A percentile compares a stretch with the other conserved stretches of the same genome.
These are phyloP conservation scores for Heloderma charlesbogerti DNA, from an alignment of 2,113 vertebrate species.

Conservation along the genomic window DNA sequence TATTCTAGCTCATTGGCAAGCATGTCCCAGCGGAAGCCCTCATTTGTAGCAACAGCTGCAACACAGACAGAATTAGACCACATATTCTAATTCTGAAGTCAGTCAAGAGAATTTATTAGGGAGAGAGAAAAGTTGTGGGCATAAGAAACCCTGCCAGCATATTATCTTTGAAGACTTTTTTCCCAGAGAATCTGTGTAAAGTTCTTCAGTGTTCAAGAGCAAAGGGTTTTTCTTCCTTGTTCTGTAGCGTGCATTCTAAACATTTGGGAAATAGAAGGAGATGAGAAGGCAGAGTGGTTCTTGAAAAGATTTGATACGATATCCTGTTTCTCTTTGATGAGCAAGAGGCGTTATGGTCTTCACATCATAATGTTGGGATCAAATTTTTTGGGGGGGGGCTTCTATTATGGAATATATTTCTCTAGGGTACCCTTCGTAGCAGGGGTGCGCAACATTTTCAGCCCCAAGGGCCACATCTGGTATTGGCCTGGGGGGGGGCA, in stretches of 20 bases:
- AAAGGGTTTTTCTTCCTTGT: not conserved
- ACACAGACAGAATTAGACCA: slow-evolving; percentile 2
- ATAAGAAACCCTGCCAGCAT: not conserved
- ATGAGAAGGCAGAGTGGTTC: not conserved
- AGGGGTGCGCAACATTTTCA: too few relatives aligned
- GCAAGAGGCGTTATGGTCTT: not conserved
- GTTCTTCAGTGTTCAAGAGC: not conserved
- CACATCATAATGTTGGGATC: not conserved
- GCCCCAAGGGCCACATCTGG: too few relatives aligned
- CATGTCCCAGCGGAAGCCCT: not conserved
- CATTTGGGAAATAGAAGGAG: not conserved
- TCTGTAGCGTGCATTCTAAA: not conserved
- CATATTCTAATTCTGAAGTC: not conserved
- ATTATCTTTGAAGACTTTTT: not conserved
- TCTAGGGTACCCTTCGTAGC: not conserved
- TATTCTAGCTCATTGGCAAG: not conserved
- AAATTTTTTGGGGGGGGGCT: not conserved
- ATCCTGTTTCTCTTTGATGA: too few relatives aligned
- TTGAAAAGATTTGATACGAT: not conserved
- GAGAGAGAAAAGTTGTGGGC: not conserved
- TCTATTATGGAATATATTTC: not conserved
- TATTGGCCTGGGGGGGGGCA: too few relatives aligned
- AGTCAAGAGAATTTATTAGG: slow-evolving; percentile 14
- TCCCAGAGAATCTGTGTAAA: not conserved
- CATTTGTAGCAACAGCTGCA: slow-evolving; percentile 10